A percentile compares a stretch with the other conserved stretches of the same genome.
Evolutionary conservation across 1,140 invertebrate species (phyloP).

Genomic region (Mesaphorura yosii): DNA sequence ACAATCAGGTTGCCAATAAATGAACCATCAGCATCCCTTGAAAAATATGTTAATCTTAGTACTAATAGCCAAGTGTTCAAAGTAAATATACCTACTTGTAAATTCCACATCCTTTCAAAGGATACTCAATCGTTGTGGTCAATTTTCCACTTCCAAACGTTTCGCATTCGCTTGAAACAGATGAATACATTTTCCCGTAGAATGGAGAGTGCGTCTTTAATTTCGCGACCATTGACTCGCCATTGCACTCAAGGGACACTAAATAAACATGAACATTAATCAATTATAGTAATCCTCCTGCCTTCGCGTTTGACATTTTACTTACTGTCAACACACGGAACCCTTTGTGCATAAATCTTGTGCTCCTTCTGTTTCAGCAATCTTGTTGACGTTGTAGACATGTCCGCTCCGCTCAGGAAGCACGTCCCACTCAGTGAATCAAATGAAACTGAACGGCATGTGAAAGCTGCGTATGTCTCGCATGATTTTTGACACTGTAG

Average conservation of each 20-base stretch:
- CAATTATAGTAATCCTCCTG: neutral
- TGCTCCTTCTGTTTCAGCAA: slow-evolving; percentile 21
- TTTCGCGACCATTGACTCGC: slow-evolving; percentile 27
- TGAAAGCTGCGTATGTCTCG: slow-evolving; percentile 26
- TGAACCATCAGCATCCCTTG: slow-evolving; percentile 26
- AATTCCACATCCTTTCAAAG: slow-evolving; percentile 25
- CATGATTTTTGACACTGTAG: slow-evolving; percentile 29
- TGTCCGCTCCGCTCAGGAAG: slow-evolving; percentile 27
- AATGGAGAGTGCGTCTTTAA: slow-evolving; percentile 30
- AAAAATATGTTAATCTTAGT: neutral
- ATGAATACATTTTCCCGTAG: slow-evolving; percentile 31
- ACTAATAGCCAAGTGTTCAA: neutral
- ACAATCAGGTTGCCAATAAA: slow-evolving; percentile 29
- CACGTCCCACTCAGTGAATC: slow-evolving; percentile 23
- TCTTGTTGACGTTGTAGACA: slow-evolving; percentile 27
- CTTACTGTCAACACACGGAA: slow-evolving; percentile 31
- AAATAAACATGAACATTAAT: neutral
- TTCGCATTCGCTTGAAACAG: slow-evolving; percentile 24
- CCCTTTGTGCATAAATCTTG: slow-evolving; percentile 25
- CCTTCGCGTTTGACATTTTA: too few species aligned
- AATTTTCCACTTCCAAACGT: slow-evolving; percentile 29
- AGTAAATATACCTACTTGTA: slow-evolving; percentile 18
- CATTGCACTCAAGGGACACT: slow-evolving; percentile 31
- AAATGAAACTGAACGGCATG: slow-evolving; percentile 26
- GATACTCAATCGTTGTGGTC: slow-evolving; percentile 24